Evolutionary conservation across 2,113 vertebrate species (phyloP).

Genomic region (Brachyhypopomus gauderio): DNA sequence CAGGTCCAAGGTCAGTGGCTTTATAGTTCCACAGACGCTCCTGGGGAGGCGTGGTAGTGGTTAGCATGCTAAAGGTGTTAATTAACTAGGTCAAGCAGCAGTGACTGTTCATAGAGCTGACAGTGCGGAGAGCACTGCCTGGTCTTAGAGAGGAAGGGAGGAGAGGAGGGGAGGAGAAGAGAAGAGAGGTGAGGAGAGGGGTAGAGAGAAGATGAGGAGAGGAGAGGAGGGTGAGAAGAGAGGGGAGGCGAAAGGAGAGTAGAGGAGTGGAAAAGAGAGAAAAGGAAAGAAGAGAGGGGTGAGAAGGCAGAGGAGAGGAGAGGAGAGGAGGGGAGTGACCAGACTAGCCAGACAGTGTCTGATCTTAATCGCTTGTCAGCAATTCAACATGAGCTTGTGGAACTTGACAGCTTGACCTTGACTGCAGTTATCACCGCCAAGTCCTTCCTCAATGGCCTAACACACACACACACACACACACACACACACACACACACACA

Average conservation of each 20-base stretch:
- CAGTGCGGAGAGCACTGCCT: not conserved
- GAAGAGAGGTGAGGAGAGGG: no score
- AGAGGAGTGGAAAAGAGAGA: not conserved
- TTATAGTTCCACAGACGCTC: slow-evolving; percentile 33
- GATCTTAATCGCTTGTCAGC: slow-evolving; percentile 43
- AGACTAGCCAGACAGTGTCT: slow-evolving; percentile 38
- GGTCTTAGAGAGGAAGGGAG: no score
- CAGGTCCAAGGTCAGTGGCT: slow-evolving; percentile 51
- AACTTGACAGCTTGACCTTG: slow-evolving; percentile 51
- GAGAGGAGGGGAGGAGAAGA: no score
- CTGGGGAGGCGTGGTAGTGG: not conserved
- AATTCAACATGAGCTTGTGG: slow-evolving; percentile 34
- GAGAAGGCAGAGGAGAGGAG: not conserved
- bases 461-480: slow-evolving; percentile 9
- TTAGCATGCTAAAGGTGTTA: slow-evolving; percentile 37
- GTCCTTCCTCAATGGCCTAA: slow-evolving; percentile 16
- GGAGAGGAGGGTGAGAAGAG: no score
- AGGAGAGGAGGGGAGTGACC: not conserved
- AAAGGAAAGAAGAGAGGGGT: no score
- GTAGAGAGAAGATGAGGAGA: no score
- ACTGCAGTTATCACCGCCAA: slow-evolving; percentile 36
- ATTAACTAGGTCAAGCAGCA: slow-evolving; percentile 30
- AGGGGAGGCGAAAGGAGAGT: not conserved
- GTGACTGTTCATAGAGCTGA: slow-evolving; percentile 21
- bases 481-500: slow-evolving; percentile 12